Percentiles rank a stretch among this genome's conserved stretches.
These are phyloP conservation scores for Andricus quercusramuli DNA, from an alignment of 2,888 invertebrate species.

Conservation along the genomic window DNA sequence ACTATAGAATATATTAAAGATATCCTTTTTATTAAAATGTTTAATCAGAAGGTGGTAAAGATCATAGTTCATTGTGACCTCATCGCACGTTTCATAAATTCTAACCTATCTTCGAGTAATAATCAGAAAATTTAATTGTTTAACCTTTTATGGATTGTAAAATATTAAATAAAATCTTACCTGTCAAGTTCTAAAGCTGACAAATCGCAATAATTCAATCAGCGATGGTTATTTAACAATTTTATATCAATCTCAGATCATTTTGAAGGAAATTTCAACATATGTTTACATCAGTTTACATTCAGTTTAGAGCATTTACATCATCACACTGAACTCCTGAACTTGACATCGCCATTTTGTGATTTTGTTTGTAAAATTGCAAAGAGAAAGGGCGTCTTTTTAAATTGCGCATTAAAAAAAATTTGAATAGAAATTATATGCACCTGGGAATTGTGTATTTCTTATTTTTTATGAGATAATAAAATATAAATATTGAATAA, in stretches of 20 bases:
- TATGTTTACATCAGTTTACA: constrained; percentile 28
- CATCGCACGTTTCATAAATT: neutral
- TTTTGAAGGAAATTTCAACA: neutral
- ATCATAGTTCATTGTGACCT: neutral
- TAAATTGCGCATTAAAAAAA: too few relatives aligned
- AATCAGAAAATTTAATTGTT: neutral
- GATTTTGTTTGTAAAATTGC: too few relatives aligned
- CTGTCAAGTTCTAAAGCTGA: neutral
- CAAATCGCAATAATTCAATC: neutral
- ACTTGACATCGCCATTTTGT: too few relatives aligned
- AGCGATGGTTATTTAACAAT: neutral
- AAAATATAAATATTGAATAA: too few relatives aligned
- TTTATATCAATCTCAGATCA: neutral
- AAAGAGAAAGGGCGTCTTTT: too few relatives aligned
- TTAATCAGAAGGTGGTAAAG: neutral
- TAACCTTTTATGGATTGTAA: neutral
- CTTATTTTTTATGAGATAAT: too few relatives aligned
- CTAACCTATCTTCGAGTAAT: neutral
- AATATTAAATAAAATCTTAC: neutral
- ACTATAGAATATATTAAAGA: neutral
- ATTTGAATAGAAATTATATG: too few relatives aligned
- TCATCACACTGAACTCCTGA: neutral
- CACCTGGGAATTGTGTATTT: too few relatives aligned
- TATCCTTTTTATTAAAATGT: neutral
- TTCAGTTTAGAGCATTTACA: neutral